Evolutionary conservation across 2,888 invertebrate species (phyloP).

Genomic region (Agrenia bidenticulata): DNA sequence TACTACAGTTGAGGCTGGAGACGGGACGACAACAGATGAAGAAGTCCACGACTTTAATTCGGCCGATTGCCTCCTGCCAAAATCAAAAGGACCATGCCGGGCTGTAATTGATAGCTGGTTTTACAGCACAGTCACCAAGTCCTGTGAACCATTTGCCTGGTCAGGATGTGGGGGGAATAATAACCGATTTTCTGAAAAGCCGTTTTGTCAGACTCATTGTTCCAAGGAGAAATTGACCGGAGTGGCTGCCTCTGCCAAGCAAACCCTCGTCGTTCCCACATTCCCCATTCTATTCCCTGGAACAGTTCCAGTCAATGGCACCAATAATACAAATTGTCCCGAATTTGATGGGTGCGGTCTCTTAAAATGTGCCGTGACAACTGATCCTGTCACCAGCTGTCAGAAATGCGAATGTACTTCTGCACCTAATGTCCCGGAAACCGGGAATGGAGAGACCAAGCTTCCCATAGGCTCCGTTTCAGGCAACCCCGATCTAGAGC

Average conservation of each 20-base stretch:
- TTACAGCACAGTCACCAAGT: slow-evolving; percentile 54
- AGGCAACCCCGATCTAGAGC: slow-evolving; percentile 27
- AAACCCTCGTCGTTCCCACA: background rate
- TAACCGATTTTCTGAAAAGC: slow-evolving; percentile 47
- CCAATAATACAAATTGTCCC: slow-evolving; percentile 40
- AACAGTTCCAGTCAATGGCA: background rate
- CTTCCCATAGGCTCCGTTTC: slow-evolving; percentile 43
- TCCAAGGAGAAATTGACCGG: slow-evolving; percentile 14
- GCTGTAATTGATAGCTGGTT: slow-evolving; percentile 55
- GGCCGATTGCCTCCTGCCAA: slow-evolving; percentile 48
- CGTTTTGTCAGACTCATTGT: slow-evolving; percentile 39
- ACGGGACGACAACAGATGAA: slow-evolving; percentile 23
- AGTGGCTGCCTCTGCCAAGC: background rate
- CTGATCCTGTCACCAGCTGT: slow-evolving; percentile 47
- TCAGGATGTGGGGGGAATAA: slow-evolving; percentile 55
- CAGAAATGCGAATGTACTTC: slow-evolving; percentile 48
- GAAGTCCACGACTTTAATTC: slow-evolving; percentile 44
- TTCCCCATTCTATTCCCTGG: background rate
- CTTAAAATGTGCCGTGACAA: slow-evolving; percentile 47
- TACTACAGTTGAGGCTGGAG: slow-evolving; percentile 40
- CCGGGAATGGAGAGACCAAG: slow-evolving; percentile 15
- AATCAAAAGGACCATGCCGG: slow-evolving; percentile 52
- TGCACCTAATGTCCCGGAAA: slow-evolving; percentile 22
- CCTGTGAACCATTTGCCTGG: slow-evolving; percentile 56
- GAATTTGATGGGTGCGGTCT: slow-evolving; percentile 50